phyloP scores from a whole-genome alignment of 2,888 invertebrate genomes.

The Tenthredo livida region DNA sequence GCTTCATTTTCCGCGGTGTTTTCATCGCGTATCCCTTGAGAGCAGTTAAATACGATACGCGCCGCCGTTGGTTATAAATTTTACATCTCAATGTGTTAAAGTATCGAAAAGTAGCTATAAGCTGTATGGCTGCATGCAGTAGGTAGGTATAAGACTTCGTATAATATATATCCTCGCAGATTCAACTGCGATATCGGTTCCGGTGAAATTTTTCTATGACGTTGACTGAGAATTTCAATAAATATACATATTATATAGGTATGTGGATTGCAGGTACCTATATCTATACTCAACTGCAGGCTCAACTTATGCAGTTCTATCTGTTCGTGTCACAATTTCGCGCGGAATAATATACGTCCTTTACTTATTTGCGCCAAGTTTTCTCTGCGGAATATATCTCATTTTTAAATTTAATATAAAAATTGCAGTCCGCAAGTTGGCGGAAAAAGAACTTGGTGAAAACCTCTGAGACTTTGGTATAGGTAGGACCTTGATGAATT shows the following conservation, averaged over 20 bases:
- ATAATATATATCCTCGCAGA: neutral
- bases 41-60: conserved; percentile 11
- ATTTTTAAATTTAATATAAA: neutral
- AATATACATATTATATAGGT: neutral
- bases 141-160: no score
- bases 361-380: neutral
- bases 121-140: neutral
- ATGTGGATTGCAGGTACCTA: neutral
- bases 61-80: neutral
- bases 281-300: neutral
- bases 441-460: neutral
- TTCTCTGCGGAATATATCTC: neutral
- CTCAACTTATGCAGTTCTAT: neutral
- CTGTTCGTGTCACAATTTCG: neutral
- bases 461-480: neutral
- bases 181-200: neutral
- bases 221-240: neutral
- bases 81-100: neutral
- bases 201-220: neutral
- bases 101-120: conserved; percentile 17
- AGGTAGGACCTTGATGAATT: neutral
- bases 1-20: neutral
- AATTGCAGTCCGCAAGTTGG: neutral
- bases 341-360: neutral
- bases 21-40: neutral